Percentiles rank a stretch among this genome's conserved stretches.
Evolutionary conservation across 1,140 invertebrate genomes (phyloP).

Genomic region (Ridgeia piscesae): DNA sequence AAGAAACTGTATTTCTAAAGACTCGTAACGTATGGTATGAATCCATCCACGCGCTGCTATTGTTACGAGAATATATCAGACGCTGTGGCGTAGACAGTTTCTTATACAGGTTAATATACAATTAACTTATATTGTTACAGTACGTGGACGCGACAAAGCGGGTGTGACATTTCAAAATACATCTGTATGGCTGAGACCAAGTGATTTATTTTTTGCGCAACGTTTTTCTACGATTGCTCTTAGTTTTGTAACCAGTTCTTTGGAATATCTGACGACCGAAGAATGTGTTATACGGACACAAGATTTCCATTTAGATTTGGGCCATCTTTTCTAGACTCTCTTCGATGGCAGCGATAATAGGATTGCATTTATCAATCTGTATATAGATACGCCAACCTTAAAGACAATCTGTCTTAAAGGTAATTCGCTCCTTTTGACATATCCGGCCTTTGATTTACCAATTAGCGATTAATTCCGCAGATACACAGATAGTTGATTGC

Average conservation of each 20-base stretch:
- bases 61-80: not conserved
- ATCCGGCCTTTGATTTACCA: too few relatives aligned
- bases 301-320: not conserved
- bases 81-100: not conserved
- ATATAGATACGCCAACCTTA: too few relatives aligned
- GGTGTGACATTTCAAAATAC: not conserved
- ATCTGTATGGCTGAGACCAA: not conserved
- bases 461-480: too few relatives aligned
- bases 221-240: not conserved
- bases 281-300: not conserved
- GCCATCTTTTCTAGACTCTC: too few relatives aligned
- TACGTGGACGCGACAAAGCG: not conserved
- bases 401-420: too few relatives aligned
- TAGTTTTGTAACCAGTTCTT: not conserved
- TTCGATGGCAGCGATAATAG: too few relatives aligned
- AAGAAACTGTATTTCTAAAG: not conserved
- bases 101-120: not conserved
- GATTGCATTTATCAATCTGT: too few relatives aligned
- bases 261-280: not conserved
- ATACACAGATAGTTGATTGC: too few relatives aligned
- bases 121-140: not conserved
- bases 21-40: not conserved
- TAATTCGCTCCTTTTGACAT: too few relatives aligned
- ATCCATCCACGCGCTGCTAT: not conserved
- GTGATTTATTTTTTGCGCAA: not conserved